A percentile compares a stretch with the other conserved stretches of the same genome.
Conservation (phyloP, 2,797 vertebrate species). For the Enteromius unitaeniatus region DNA sequence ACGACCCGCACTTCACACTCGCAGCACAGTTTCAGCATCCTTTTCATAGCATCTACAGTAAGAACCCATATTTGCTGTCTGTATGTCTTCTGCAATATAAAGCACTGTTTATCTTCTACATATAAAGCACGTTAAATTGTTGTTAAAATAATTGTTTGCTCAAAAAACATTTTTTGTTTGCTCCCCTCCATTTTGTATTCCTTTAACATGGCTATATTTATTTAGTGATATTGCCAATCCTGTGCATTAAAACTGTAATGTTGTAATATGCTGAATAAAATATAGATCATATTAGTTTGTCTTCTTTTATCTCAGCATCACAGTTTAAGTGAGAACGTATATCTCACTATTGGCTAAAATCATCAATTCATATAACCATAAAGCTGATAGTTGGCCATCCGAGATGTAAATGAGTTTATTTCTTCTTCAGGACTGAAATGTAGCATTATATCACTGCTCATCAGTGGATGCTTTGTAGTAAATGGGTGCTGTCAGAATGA, state of each 20-base stretch:
- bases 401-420: neutral
- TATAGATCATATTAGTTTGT: neutral
- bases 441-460: neutral
- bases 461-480: neutral
- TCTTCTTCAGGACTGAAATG: neutral
- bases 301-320: neutral
- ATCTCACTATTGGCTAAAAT: neutral
- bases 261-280: neutral
- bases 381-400: neutral
- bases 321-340: neutral
- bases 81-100: no score
- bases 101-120: neutral
- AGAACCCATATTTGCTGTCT: conserved; percentile 7
- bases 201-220: neutral
- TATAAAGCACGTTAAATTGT: neutral
- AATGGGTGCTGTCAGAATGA: neutral
- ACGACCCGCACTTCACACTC: neutral
- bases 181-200: neutral
- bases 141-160: neutral
- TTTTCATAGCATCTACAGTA: conserved; percentile 6
- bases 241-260: neutral
- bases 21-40: neutral
- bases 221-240: neutral
- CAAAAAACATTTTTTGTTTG: no score
- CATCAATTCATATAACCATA: neutral